Evolutionary conservation across 2,888 invertebrate genomes (phyloP).

Genomic region (Chrysolina oricalcia): DNA sequence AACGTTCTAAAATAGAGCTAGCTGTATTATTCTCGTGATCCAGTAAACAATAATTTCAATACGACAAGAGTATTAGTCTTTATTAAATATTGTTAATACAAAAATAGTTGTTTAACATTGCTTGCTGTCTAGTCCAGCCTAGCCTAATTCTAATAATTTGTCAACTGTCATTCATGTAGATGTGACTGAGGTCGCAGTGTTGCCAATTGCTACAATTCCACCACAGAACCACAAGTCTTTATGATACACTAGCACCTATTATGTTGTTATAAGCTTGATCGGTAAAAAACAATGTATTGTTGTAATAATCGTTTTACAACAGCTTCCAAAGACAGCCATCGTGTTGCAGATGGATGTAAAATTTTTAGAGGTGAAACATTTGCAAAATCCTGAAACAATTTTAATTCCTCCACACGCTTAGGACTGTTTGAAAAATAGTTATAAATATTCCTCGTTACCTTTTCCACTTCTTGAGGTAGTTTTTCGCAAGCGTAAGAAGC

Average conservation of each 20-base stretch:
- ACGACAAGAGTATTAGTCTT: too few species aligned
- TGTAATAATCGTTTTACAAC: slow-evolving; percentile 20
- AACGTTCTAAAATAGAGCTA: slow-evolving; percentile 3
- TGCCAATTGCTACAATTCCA: too few species aligned
- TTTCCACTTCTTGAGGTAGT: slow-evolving; percentile 57
- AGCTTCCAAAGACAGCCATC: slow-evolving; percentile 16
- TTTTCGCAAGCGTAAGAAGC: slow-evolving; percentile 58
- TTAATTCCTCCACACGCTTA: slow-evolving; percentile 50
- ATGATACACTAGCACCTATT: too few species aligned
- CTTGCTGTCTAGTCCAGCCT: too few species aligned
- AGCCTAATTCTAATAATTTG: too few species aligned
- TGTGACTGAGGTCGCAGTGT: too few species aligned
- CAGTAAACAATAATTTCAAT: too few species aligned
- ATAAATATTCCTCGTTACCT: slow-evolving; percentile 55
- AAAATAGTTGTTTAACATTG: too few species aligned
- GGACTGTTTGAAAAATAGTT: slow-evolving; percentile 56
- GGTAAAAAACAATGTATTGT: slow-evolving; percentile 26
- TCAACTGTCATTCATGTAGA: too few species aligned
- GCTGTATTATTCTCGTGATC: too few species aligned
- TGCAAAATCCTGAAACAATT: slow-evolving; percentile 48
- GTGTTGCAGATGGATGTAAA: slow-evolving; percentile 33
- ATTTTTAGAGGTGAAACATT: slow-evolving; percentile 49
- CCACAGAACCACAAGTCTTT: too few species aligned
- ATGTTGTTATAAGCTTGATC: slow-evolving; percentile 11
- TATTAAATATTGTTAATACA: too few species aligned